Conservation (phyloP, 2,888 invertebrate species). For the Eumacrocentrus americanus region DNA sequence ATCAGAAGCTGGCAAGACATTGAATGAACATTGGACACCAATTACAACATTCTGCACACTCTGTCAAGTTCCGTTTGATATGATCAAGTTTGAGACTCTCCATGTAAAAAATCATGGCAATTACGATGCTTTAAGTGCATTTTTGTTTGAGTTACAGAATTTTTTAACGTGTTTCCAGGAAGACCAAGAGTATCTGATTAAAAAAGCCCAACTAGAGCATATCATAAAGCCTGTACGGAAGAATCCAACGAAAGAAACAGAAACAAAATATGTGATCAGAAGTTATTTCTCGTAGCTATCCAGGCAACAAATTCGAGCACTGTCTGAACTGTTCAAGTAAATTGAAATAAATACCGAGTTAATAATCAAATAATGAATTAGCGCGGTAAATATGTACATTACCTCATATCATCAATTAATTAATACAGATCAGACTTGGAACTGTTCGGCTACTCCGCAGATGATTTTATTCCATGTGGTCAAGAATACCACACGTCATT, state of each 20-base stretch:
- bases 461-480: neutral
- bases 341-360: neutral
- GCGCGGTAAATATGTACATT: too few relatives aligned
- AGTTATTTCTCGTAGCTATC: constrained; percentile 15
- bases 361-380: too few relatives aligned
- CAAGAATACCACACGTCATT: neutral
- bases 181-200: constrained; percentile 14
- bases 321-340: constrained; percentile 8
- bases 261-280: neutral
- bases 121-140: neutral
- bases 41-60: constrained; percentile 83
- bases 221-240: constrained; percentile 7
- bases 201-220: neutral
- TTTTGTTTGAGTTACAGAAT: too few relatives aligned
- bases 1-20: constrained; percentile 66
- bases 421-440: constrained; percentile 18
- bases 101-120: constrained; percentile 62
- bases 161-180: too few relatives aligned
- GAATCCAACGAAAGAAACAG: neutral
- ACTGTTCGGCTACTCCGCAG: constrained; percentile 11
- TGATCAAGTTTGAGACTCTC: constrained; percentile 83
- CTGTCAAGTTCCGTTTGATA: constrained; percentile 80
- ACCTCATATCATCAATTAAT: too few relatives aligned
- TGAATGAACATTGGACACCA: constrained; percentile 88
- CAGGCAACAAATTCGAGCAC: constrained; percentile 6